Evolutionary conservation across 1,140 invertebrate species (phyloP), one percentile per base, ranked within the genome.

Genomic region (Ephestia elutella): DNA sequence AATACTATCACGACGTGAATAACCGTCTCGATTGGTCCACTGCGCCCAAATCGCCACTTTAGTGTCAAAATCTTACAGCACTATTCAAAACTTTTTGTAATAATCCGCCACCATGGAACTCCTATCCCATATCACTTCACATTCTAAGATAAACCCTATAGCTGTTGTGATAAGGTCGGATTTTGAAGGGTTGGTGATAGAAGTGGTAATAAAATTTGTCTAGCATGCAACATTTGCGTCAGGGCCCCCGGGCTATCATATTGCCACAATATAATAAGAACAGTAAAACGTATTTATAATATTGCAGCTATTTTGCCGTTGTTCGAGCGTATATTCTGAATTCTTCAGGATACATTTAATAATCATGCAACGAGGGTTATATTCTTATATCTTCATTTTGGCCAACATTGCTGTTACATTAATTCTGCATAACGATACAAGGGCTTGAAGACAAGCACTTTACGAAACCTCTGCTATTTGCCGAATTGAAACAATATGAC

Each of bases 161-260:
- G 0, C 11, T 1, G 20, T 21, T 13, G 0, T 0, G 13, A 25
- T 53, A 21, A 18, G 21, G 50, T 53, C 17, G 50, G 17, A 13
- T 53, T 53, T 21, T 17, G 21, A 21, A 25, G 19, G 18, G n/a
- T 20, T 13, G 19, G 18, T 25, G 50, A 8, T 20, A 21, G 50
- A 25, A 53, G 13, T 53, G 50, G 50, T 25, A 53, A 53, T 53
- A 53, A 53, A 53, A 53, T 53, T 53, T 53, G 50, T 53, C 50
- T 53, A 53, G 19, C 50, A 53, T 53, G 20, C 50, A 53, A 53
- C 50, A 53, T 53, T 53, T 5, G 19, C 18, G 13, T 53, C 21
- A 20, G 21, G 50, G 19, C 50, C 20, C 49, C 5, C 10, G 50
- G 50, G 50, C 5, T 53, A 53, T 53, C 19, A 18, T 20, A 53